Conservation (phyloP, 2,113 vertebrate species). For the Cynocephalus volans region DNA sequence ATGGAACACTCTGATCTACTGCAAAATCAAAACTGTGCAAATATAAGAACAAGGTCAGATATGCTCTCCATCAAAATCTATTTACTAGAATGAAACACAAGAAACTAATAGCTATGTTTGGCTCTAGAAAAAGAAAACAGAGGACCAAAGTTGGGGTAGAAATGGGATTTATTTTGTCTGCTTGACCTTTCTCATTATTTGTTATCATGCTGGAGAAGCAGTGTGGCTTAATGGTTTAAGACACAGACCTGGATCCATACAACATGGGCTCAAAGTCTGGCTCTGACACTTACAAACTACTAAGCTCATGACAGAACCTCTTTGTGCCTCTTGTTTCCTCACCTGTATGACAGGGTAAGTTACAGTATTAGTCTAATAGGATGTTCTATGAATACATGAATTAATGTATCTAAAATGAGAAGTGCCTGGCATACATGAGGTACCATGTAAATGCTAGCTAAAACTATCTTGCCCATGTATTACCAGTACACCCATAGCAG, state of each 20-base stretch:
- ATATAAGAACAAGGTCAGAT: background rate
- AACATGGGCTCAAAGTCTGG: background rate
- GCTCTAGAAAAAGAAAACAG: background rate
- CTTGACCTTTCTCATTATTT: background rate
- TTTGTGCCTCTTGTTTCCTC: too few species aligned
- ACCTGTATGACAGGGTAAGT: too few species aligned
- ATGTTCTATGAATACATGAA: background rate
- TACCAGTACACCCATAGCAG: background rate
- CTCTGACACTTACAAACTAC: background rate
- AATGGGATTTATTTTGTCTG: background rate
- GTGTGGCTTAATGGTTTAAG: background rate
- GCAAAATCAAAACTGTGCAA: background rate
- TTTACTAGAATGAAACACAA: background rate
- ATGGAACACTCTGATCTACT: background rate
- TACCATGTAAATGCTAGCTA: background rate
- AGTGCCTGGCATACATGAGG: background rate
- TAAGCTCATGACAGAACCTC: background rate
- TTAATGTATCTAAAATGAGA: background rate
- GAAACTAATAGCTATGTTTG: background rate
- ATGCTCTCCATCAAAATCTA: background rate
- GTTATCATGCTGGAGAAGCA: background rate
- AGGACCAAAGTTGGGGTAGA: background rate
- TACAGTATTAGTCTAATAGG: accelerated
- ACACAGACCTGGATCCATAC: background rate
- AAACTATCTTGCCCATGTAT: background rate